Base-by-base conservation (phyloP, 1,140 invertebrate species). In the Formica selysi region DNA sequence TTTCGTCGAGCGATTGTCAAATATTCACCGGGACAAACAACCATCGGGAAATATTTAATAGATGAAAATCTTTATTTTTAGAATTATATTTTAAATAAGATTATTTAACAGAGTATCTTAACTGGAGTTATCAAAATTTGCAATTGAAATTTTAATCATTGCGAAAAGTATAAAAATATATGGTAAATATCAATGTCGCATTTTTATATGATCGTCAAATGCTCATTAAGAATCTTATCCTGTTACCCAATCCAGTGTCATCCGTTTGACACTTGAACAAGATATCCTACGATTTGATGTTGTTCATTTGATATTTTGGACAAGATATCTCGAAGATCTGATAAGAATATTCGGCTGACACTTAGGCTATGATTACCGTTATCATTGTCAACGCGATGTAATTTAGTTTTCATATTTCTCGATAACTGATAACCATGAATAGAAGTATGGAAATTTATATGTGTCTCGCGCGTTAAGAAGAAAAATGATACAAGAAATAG, bases 1-100 rank as follows among this genome's bases (percentile, higher is more conserved):
- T 10, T 57, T 79, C 64, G 64, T 44, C 38, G 61, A 19, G 6
- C 38, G 41, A 32, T 41, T 26, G 64, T 79, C 44, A 68, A 68
- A 68, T 79, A 67, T 79, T 78, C 26, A 78, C 65, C 59, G 38
- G 8, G 51, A 62, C 57, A 76, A 76, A 78, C 26, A 32, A 64
- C 6, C 74, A 10, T 48, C 26, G 6, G 6, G 59, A 64, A 32
- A 59, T 38, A 36, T 64, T 44, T 32, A 65, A 44, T 59, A 62
- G 22, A 38, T 44, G 4, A 26, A 76, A 29, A 76, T 3, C 19
- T 44, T 48, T 26, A 78, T 29, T 19, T 64, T 78, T 65, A 26
- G 8, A 6, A n/a, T 8, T 19, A 36, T 65, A 36, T 65, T 64
- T 78, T n/a, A 44, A 36, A 48, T 10, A 0, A 13, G 11, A 16